Evolutionary conservation across 1,140 invertebrate genomes (phyloP), one percentile per base, ranked within the genome.

Genomic region (Drosophila bipectinata): DNA sequence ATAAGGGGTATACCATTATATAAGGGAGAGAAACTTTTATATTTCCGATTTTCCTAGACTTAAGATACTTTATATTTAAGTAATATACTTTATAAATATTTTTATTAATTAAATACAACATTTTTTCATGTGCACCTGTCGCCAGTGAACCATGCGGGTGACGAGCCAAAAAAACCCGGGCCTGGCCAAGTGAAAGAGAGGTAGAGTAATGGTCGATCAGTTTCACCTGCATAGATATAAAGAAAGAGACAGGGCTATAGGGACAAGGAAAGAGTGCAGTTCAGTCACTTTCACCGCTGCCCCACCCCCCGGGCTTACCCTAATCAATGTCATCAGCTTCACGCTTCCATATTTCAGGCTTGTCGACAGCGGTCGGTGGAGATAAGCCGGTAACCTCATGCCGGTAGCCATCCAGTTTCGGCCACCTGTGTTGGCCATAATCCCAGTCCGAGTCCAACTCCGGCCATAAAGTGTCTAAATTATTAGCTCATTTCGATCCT

Each of bases 251-350:
- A 21, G 21, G 0, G 7, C 10, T 3, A 28, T n/a, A 30, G 7
- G n/a, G 12, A 51, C 3, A 14, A 2, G 26, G 6, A 3, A 14
- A 15, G 9, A 47, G 24, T 67, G 53, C 61, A 63, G 32, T 63
- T 68, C 64, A 57, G 24, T 52, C 68, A 72, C 68, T 69, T 69
- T 72, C 68, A 37, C 53, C 62, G 39, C 68, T 41, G 28, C 48
- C 52, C 55, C 49, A 41, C 47, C 54, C 52, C 41, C 10, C 3
- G 10, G 34, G 1, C 63, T 81, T 56, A 84, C 80, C 80, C 76
- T 79, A 79, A 84, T 84, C 80, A 84, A 84, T 84, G 80, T 84
- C 80, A 84, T 62, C 79, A 63, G 77, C 74, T 83, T 83, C 75
- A 83, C 79, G 79, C 79, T 82, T 78, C 71, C 74, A 64, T 64